Evolutionary conservation across 1,140 invertebrate species (phyloP).

Genomic region (Galendromus occidentalis): DNA sequence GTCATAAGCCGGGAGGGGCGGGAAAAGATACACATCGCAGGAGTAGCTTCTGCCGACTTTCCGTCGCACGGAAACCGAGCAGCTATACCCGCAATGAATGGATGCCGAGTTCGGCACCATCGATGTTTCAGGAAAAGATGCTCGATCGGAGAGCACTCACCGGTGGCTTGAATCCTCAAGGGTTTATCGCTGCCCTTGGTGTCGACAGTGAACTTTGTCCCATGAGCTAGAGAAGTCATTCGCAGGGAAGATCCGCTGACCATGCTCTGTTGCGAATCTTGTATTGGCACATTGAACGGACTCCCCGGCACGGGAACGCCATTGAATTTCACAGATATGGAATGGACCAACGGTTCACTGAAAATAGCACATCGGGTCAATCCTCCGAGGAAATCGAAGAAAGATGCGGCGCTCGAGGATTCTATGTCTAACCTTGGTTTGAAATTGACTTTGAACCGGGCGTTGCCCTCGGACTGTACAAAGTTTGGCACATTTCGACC

Average conservation of each 20-base stretch:
- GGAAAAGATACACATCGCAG: too few relatives aligned
- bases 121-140: too few relatives aligned
- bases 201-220: slow-evolving; percentile 39
- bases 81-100: too few relatives aligned
- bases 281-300: slow-evolving; percentile 52
- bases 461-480: slow-evolving; percentile 90
- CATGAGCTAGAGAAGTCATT: slow-evolving; percentile 37
- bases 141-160: too few relatives aligned
- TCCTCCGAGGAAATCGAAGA: neutral
- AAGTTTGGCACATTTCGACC: slow-evolving; percentile 95
- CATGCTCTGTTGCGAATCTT: slow-evolving; percentile 37
- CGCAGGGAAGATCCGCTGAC: slow-evolving; percentile 39
- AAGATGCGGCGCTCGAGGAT: slow-evolving; percentile 32
- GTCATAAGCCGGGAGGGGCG: too few relatives aligned
- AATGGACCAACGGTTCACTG: slow-evolving; percentile 23
- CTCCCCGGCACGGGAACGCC: slow-evolving; percentile 81
- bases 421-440: slow-evolving; percentile 70
- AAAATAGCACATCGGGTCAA: neutral
- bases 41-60: too few relatives aligned
- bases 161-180: slow-evolving; percentile 19
- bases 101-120: too few relatives aligned
- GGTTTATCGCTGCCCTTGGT: slow-evolving; percentile 28
- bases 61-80: too few relatives aligned
- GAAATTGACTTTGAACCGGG: slow-evolving; percentile 84
- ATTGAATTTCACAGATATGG: slow-evolving; percentile 73